These are phyloP conservation scores for Telenomus remus DNA, from an alignment of 1,140 invertebrate genomes.

Conservation along the genomic window DNA sequence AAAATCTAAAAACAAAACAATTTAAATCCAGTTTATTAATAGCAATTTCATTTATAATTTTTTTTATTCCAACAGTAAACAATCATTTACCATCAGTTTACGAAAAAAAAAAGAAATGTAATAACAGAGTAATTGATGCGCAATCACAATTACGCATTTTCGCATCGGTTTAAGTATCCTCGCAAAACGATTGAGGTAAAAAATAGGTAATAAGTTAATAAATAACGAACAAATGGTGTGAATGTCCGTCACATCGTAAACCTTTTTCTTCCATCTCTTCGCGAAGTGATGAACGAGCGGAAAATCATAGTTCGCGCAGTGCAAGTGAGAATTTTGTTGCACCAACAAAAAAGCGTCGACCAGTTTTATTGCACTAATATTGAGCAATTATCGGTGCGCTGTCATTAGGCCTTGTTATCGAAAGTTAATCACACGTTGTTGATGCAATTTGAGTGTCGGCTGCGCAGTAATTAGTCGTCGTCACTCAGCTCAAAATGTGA, in stretches of 20 bases:
- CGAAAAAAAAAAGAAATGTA: conserved; percentile 35
- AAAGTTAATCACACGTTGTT: conserved; percentile 24
- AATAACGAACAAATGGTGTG: too few species aligned
- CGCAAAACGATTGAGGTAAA: not conserved
- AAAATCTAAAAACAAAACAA: conserved; percentile 1
- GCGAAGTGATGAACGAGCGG: conserved; percentile 9
- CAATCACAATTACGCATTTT: conserved; percentile 14
- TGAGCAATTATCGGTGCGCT: conserved; percentile 8
- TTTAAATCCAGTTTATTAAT: too few species aligned
- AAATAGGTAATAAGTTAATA: too few species aligned
- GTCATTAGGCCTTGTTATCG: conserved; percentile 28
- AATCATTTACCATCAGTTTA: conserved; percentile 22
- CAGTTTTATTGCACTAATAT: conserved; percentile 16
- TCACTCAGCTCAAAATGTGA: too few species aligned
- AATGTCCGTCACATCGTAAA: too few species aligned
- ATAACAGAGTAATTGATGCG: conserved; percentile 28
- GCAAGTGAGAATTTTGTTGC: conserved; percentile 26
- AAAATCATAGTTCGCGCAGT: conserved; percentile 13
- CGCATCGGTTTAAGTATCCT: conserved; percentile 18
- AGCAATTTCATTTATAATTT: too few species aligned
- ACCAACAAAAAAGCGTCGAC: too few species aligned
- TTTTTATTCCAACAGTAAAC: conserved; percentile 1
- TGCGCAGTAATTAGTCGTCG: not conserved
- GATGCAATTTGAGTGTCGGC: not conserved
- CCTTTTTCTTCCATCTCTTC: not conserved